Conservation (phyloP, 1,140 invertebrate species). For the Heterodera carotae region DNA sequence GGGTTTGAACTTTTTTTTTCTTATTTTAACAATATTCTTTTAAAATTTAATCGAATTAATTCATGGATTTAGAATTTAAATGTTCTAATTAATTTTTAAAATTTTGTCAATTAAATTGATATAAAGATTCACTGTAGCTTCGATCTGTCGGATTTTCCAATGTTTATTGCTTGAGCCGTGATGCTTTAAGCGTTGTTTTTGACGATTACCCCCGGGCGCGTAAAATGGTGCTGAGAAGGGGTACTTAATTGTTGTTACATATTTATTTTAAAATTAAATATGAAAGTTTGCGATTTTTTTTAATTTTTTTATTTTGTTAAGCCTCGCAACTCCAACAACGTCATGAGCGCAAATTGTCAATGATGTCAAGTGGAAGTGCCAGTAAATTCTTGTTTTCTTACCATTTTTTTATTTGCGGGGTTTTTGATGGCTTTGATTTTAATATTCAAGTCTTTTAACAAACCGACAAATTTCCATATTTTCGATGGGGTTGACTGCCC, state of each 20-base stretch:
- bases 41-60: too few relatives aligned
- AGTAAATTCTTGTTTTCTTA: not conserved
- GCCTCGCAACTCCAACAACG: not conserved
- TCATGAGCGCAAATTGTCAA: not conserved
- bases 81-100: not conserved
- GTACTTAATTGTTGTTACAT: too few relatives aligned
- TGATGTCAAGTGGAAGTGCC: not conserved
- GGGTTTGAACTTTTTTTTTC: too few relatives aligned
- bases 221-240: slow-evolving; percentile 17
- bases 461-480: too few relatives aligned
- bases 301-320: not conserved
- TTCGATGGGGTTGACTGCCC: too few relatives aligned
- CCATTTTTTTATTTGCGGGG: too few relatives aligned
- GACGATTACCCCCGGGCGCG: slow-evolving; percentile 24
- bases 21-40: too few relatives aligned
- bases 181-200: slow-evolving; percentile 10
- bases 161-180: slow-evolving; percentile 9
- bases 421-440: too few relatives aligned
- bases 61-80: slow-evolving; percentile 4
- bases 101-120: not conserved
- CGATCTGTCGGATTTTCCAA: slow-evolving; percentile 22
- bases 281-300: not conserved
- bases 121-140: slow-evolving; percentile 3
- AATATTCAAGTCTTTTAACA: too few relatives aligned
- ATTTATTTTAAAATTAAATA: not conserved